These are phyloP conservation scores for Stegodyphus mimosarum DNA, from an alignment of 1,140 invertebrate species.

Conservation along the genomic window DNA sequence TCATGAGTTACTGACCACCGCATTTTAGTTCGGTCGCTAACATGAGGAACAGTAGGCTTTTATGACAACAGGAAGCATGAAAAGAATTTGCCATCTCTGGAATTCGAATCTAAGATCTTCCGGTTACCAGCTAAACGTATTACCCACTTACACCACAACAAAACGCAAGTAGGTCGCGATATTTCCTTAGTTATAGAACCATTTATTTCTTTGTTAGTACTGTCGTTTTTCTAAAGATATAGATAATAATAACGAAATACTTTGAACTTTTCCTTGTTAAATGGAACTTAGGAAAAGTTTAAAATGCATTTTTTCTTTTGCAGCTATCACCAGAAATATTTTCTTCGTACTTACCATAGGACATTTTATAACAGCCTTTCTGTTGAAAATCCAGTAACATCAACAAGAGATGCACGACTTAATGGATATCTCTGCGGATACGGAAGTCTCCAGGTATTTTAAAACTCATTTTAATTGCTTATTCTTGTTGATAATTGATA, in stretches of 20 bases:
- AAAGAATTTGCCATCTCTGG: too few species aligned
- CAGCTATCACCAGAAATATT: constrained; percentile 94
- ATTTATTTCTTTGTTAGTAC: neutral
- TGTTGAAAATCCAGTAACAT: constrained; percentile 68
- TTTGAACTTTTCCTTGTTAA: neutral
- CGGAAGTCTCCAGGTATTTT: constrained; percentile 17
- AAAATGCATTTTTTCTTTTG: constrained; percentile 24
- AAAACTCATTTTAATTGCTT: too few species aligned
- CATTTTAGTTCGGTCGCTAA: too few species aligned
- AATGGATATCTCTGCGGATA: constrained; percentile 36
- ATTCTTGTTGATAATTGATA: too few species aligned
- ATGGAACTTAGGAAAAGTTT: neutral
- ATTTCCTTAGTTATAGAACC: too few species aligned
- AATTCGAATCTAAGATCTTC: too few species aligned
- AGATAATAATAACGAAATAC: neutral
- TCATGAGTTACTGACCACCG: too few species aligned
- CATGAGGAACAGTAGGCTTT: too few species aligned
- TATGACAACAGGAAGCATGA: too few species aligned
- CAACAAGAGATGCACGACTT: constrained; percentile 24
- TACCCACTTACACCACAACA: too few species aligned
- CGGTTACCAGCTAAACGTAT: too few species aligned
- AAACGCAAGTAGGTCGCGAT: too few species aligned
- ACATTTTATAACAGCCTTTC: constrained; percentile 78
- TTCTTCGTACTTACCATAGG: constrained; percentile 80
- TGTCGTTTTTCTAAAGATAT: neutral